These are phyloP conservation scores for Alexandromys fortis DNA, from an alignment of 2,113 vertebrate species.

Conservation along the genomic window DNA sequence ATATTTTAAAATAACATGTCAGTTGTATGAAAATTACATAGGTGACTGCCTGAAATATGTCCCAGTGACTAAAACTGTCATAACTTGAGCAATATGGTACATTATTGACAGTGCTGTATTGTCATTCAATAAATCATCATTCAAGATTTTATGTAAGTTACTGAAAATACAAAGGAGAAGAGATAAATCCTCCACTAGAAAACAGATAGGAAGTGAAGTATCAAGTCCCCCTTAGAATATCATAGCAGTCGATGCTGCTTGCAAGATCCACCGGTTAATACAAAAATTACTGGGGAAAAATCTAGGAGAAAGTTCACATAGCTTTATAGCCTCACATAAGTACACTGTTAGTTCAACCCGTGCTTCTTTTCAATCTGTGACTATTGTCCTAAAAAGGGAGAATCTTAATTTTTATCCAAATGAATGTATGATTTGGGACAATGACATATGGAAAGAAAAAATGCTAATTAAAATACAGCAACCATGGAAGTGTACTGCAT, in stretches of 20 bases:
- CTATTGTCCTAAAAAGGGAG: background rate
- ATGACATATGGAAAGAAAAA: background rate
- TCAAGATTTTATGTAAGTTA: background rate
- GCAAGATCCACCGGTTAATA: background rate
- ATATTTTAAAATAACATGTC: background rate
- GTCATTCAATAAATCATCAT: background rate
- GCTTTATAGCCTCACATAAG: background rate
- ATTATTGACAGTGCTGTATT: background rate
- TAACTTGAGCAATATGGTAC: background rate
- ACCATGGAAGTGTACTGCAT: background rate
- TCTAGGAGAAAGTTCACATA: background rate
- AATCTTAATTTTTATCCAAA: background rate
- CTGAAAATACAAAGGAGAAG: background rate
- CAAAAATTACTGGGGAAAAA: background rate
- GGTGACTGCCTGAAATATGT: background rate
- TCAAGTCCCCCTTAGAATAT: background rate
- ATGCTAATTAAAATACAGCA: background rate
- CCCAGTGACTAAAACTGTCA: background rate
- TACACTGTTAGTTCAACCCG: background rate
- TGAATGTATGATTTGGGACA: background rate
- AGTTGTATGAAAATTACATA: background rate
- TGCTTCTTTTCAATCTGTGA: background rate
- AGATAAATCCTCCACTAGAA: background rate
- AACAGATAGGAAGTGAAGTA: background rate
- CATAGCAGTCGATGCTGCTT: background rate